Evolutionary conservation across 1,140 invertebrate genomes (phyloP).

Genomic region (Drosophila santomea): DNA sequence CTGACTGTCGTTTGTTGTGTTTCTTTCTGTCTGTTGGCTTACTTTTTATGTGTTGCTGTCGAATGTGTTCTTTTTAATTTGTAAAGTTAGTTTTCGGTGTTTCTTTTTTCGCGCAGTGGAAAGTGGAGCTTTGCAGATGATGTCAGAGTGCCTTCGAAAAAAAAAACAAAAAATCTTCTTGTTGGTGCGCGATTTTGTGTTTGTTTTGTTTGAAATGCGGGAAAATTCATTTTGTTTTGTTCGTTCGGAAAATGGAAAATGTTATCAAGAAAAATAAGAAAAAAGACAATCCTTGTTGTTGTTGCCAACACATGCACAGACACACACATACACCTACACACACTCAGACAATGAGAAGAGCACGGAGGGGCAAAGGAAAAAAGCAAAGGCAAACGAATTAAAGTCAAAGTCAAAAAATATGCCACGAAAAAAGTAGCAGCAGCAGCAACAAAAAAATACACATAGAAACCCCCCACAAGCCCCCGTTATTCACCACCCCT

Average conservation of each 20-base stretch:
- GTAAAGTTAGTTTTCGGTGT: slow-evolving; percentile 9
- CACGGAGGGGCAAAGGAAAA: slow-evolving; percentile 16
- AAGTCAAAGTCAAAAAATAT: slow-evolving; percentile 59
- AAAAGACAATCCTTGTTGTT: slow-evolving; percentile 15
- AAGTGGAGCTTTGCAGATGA: slow-evolving; percentile 65
- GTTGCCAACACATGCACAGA: slow-evolving; percentile 18
- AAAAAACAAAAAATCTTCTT: slow-evolving; percentile 16
- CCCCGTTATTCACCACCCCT: slow-evolving; percentile 10
- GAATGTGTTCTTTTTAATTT: slow-evolving; percentile 18
- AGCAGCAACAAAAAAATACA: slow-evolving; percentile 32
- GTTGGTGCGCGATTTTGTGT: slow-evolving; percentile 19
- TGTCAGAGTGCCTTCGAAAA: slow-evolving; percentile 71
- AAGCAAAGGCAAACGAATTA: slow-evolving; percentile 32
- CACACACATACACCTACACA: slow-evolving; percentile 3
- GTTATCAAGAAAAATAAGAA: slow-evolving; percentile 37
- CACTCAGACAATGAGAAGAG: background rate
- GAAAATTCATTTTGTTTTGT: slow-evolving; percentile 17
- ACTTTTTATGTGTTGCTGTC: slow-evolving; percentile 39
- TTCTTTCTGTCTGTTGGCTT: slow-evolving; percentile 31
- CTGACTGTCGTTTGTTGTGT: slow-evolving; percentile 35
- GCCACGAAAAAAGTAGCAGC: slow-evolving; percentile 59
- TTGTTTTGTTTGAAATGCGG: slow-evolving; percentile 10
- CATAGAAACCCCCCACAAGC: slow-evolving; percentile 22
- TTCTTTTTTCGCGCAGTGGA: slow-evolving; percentile 48
- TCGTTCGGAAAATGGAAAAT: slow-evolving; percentile 7